A percentile compares a stretch with the other conserved stretches of the same genome.
Evolutionary conservation across 2,113 vertebrate genomes (phyloP).

Genomic region (Clupea harengus): DNA sequence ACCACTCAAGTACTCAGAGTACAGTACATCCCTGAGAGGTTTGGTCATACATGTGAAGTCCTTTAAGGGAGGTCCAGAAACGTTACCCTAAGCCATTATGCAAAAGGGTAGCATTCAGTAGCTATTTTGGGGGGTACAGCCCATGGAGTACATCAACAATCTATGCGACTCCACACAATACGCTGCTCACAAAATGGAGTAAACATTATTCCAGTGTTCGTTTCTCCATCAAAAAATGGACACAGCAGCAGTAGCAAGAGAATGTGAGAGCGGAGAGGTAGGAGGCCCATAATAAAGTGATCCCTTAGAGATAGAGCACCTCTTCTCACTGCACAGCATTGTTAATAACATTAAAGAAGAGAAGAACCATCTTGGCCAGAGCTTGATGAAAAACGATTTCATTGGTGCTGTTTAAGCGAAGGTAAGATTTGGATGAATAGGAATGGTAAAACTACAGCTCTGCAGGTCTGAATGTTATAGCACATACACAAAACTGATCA

Average conservation of each 20-base stretch:
- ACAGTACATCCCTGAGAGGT: not conserved
- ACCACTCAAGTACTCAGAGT: not conserved
- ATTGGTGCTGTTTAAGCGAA: not conserved
- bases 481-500: not conserved
- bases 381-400: not conserved
- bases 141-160: not conserved
- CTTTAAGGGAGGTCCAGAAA: not conserved
- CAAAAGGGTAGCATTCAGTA: not conserved
- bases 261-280: not conserved
- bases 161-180: not conserved
- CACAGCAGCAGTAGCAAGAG: not conserved
- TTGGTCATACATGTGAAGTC: not conserved
- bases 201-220: not conserved
- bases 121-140: not conserved
- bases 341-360: not conserved
- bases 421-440: not conserved
- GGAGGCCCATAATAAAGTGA: not conserved
- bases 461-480: not conserved
- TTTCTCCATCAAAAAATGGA: not conserved
- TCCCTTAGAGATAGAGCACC: not conserved
- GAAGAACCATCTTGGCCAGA: not conserved
- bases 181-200: not conserved
- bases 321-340: not conserved
- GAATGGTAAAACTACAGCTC: not conserved
- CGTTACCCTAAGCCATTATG: not conserved